Conservation (phyloP, 2,888 invertebrate genomes). For the Noctua pronuba region DNA sequence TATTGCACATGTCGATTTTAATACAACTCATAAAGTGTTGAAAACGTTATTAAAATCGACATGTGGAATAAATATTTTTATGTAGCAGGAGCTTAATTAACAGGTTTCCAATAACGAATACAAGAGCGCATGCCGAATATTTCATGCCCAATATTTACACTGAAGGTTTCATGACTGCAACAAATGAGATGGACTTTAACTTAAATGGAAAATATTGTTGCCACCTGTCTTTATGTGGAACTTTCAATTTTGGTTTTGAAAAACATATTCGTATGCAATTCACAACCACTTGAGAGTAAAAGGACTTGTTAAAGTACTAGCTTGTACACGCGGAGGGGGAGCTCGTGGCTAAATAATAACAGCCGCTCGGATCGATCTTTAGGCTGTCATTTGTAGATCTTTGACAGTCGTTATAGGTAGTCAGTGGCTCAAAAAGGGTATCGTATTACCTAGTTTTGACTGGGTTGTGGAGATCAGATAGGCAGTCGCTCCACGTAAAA, state of each 20-base stretch:
- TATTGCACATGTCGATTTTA: not conserved
- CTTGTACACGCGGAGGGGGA: not conserved
- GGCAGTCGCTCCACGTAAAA: too few species aligned
- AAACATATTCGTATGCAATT: not conserved
- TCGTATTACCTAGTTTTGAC: too few species aligned
- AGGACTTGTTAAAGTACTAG: not conserved
- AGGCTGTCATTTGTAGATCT: too few species aligned
- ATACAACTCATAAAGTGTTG: not conserved
- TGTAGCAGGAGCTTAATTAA: constrained; percentile 4
- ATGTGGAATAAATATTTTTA: too few species aligned
- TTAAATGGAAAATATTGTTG: not conserved
- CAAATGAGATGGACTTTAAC: not conserved
- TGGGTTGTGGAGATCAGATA: too few species aligned
- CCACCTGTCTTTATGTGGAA: not conserved
- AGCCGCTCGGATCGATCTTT: too few species aligned
- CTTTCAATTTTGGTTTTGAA: not conserved
- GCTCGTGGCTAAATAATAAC: too few species aligned
- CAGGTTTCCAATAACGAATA: constrained; percentile 32
- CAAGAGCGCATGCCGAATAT: constrained; percentile 1
- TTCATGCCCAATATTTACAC: not conserved
- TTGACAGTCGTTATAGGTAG: too few species aligned
- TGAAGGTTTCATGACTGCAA: not conserved
- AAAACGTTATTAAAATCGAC: too few species aligned
- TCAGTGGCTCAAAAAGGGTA: too few species aligned
- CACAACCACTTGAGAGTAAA: not conserved